These are phyloP conservation scores for Bos indicus DNA, from an alignment of 2,113 vertebrate genomes.

Conservation along the genomic window DNA sequence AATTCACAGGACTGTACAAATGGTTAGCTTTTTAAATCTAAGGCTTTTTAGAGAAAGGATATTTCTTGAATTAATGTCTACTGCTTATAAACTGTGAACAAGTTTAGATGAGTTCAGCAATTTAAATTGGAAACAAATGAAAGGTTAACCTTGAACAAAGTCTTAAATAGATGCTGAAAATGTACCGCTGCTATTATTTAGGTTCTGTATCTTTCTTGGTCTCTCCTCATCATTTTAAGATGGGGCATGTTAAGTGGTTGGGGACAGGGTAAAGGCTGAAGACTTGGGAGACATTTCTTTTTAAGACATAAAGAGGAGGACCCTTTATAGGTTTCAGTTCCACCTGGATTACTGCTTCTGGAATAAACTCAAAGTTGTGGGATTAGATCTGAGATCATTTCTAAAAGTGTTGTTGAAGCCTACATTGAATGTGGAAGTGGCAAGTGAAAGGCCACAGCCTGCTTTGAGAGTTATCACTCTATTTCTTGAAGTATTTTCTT, in stretches of 20 bases:
- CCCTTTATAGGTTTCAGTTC: neutral
- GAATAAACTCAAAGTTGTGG: neutral
- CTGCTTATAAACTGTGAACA: neutral
- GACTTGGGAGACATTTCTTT: neutral
- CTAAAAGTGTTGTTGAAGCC: neutral
- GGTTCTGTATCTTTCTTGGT: neutral
- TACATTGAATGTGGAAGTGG: neutral
- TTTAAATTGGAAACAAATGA: neutral
- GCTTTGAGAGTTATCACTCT: neutral
- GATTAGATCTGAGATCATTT: neutral
- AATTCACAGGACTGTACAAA: conserved; percentile 24
- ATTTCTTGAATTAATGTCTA: neutral
- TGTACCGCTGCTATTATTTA: neutral
- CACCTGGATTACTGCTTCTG: neutral
- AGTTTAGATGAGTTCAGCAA: neutral
- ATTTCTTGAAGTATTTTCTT: neutral
- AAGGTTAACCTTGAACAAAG: neutral
- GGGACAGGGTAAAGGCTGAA: neutral
- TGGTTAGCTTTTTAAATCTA: neutral
- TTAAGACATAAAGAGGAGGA: neutral
- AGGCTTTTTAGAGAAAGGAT: neutral
- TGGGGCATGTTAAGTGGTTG: neutral
- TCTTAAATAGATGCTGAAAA: neutral
- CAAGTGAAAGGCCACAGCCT: neutral
- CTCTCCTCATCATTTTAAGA: neutral